phyloP scores from a whole-genome alignment of 2,888 invertebrate genomes.

The Nephrocerus scutellatus region DNA sequence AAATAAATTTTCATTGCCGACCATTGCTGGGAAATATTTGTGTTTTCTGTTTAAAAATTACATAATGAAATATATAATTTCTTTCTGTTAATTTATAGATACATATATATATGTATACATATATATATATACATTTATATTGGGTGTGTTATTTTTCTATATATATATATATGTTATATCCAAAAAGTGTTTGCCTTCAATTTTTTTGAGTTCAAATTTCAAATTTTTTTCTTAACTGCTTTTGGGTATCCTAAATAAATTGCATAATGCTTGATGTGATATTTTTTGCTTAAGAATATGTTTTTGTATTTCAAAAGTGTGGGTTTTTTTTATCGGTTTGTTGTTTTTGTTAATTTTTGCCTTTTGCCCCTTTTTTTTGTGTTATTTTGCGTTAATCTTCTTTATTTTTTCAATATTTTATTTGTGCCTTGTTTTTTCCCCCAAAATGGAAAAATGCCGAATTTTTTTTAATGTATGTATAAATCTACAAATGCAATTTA shows the following conservation, averaged over 20 bases:
- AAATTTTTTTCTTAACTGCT: slow-evolving; percentile 13
- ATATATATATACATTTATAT: slow-evolving; percentile 18
- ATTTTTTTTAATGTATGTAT: too few species aligned
- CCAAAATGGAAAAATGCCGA: too few species aligned
- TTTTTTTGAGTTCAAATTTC: too few species aligned
- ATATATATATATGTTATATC: slow-evolving; percentile 21
- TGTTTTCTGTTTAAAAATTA: too few species aligned
- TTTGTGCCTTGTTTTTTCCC: slow-evolving; percentile 14
- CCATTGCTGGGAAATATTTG: slow-evolving; percentile 28
- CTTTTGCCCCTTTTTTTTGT: slow-evolving; percentile 1
- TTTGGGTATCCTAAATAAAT: slow-evolving; percentile 18
- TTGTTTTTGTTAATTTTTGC: too few species aligned
- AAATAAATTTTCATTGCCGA: slow-evolving; percentile 30
- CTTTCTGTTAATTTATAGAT: slow-evolving; percentile 18
- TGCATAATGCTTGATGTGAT: slow-evolving; percentile 24
- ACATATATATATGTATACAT: slow-evolving; percentile 22
- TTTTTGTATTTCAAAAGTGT: slow-evolving; percentile 24
- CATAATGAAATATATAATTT: too few species aligned
- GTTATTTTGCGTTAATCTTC: not conserved
- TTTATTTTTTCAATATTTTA: slow-evolving; percentile 11
- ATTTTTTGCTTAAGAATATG: slow-evolving; percentile 24
- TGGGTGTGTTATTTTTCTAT: slow-evolving; percentile 10
- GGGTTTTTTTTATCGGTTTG: slow-evolving; percentile 17
- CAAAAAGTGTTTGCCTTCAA: too few species aligned
- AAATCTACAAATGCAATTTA: too few species aligned